These are phyloP conservation scores for Amphipyra berbera DNA, from an alignment of 2,888 invertebrate species.

Conservation along the genomic window DNA sequence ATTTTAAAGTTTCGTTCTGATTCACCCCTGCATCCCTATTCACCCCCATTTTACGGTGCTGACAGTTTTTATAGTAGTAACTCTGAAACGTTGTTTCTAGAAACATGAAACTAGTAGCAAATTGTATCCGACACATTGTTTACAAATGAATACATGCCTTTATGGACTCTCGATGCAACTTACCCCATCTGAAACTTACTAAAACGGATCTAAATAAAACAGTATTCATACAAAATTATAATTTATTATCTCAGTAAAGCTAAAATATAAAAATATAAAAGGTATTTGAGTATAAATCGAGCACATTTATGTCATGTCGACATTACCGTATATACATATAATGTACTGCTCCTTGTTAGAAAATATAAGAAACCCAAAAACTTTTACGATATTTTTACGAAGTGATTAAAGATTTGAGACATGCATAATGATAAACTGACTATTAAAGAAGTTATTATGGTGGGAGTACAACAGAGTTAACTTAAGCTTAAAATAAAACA, in stretches of 20 bases:
- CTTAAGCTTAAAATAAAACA: slow-evolving; percentile 15
- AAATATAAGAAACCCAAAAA: slow-evolving; percentile 26
- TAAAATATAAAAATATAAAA: slow-evolving; percentile 82
- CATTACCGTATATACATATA: slow-evolving; percentile 61
- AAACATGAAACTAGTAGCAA: too few relatives aligned
- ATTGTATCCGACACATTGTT: too few relatives aligned
- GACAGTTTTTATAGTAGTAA: too few relatives aligned
- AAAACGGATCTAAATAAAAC: slow-evolving; percentile 63
- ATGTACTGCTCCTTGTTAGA: slow-evolving; percentile 24
- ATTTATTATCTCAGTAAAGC: slow-evolving; percentile 85
- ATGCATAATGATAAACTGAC: slow-evolving; percentile 3
- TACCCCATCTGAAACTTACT: background rate
- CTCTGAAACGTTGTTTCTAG: too few relatives aligned
- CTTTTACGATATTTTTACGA: slow-evolving; percentile 4
- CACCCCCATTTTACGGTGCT: too few relatives aligned
- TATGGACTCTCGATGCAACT: too few relatives aligned
- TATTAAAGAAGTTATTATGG: slow-evolving; percentile 25
- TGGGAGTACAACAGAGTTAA: slow-evolving; percentile 12
- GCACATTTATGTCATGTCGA: slow-evolving; percentile 44
- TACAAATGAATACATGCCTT: too few relatives aligned
- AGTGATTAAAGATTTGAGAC: slow-evolving; percentile 22
- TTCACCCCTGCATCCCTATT: too few relatives aligned
- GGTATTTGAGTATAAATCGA: slow-evolving; percentile 80
- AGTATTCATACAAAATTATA: slow-evolving; percentile 80
- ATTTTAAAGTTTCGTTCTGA: too few relatives aligned